phyloP scores from a whole-genome alignment of 2,888 invertebrate species.

The Andricus curvator region DNA sequence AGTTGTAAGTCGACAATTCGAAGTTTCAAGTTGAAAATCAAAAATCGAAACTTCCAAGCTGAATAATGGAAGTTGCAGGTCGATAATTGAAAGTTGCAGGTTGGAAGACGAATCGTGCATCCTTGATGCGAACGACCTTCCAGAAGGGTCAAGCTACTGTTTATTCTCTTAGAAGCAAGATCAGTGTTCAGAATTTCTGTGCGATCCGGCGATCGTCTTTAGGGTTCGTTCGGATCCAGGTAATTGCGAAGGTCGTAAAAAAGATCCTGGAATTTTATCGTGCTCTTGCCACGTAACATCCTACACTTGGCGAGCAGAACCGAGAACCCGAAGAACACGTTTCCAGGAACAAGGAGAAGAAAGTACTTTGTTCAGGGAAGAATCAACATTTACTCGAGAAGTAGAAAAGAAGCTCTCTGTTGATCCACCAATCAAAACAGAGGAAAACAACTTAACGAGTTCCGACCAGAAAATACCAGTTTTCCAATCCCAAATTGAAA shows the following conservation, averaged over 20 bases:
- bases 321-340: slow-evolving; percentile 45
- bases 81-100: neutral
- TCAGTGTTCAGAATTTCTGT: slow-evolving; percentile 9
- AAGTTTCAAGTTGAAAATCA: neutral
- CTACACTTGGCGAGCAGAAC: slow-evolving; percentile 31
- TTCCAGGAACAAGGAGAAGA: slow-evolving; percentile 53
- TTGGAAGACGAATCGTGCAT: slow-evolving; percentile 15
- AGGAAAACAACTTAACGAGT: too few species aligned
- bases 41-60: too few species aligned
- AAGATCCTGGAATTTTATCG: slow-evolving; percentile 34
- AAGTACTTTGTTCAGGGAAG: slow-evolving; percentile 49
- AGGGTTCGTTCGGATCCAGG: slow-evolving; percentile 31
- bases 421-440: neutral
- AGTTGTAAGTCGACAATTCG: too few species aligned
- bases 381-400: slow-evolving; percentile 48
- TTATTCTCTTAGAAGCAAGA: neutral
- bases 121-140: slow-evolving; percentile 35
- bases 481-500: too few species aligned
- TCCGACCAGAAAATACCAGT: too few species aligned
- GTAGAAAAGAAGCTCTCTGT: neutral
- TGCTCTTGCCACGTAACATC: slow-evolving; percentile 43
- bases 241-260: slow-evolving; percentile 38
- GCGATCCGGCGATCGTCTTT: slow-evolving; percentile 8
- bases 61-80: too few species aligned
- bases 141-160: slow-evolving; percentile 31